Base-by-base conservation (phyloP, 2,797 vertebrate species). In the Catharus ustulatus region DNA sequence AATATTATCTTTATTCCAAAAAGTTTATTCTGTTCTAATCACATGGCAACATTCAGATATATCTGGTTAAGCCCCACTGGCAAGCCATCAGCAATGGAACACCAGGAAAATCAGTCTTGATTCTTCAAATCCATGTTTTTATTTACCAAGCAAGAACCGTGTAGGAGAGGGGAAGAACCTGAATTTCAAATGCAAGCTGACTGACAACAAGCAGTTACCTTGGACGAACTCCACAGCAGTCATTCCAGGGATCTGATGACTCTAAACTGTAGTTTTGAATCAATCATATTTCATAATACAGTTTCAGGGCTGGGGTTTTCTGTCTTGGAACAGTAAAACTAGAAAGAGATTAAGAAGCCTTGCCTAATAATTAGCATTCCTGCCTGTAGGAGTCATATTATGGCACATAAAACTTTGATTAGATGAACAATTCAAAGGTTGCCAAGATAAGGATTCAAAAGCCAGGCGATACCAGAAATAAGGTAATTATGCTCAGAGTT, bases 331-430 rank as follows among this genome's bases (percentile, higher is more conserved):
- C 55, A 43, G 32, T 63, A 57, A 83, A 75, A 40, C n/a, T 59
- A 76, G 75, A 63, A 90, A 63, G 45, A 74, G 13, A 85, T 80
- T 74, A 92, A 72, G 74, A 90, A 90, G 9, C 15, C 29, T 86
- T 86, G 22, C 18, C 46, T 89, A 92, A 87, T 74, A 89, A 79
- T 10, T 69, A 78, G 8, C 87, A 89, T 89, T 93, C 68, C 69
- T 68, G 40, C 21, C 69, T 69, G 62, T 85, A 23, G 38, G 57
- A 89, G 23, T 76, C 34, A 32, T 71, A 48, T 67, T 73, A 58
- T 68, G 46, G 4, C 43, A 51, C 13, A 49, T 30, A 81, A 58
- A 83, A 62, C 12, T 40, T 83, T 0, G 23, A 62, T 77, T 80
- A 83, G 55, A 58, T 30, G n/a, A 87, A 77, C 29, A 68, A 77